A percentile compares a stretch with the other conserved stretches of the same genome.
These are phyloP conservation scores for Uromys caudimaculatus DNA, from an alignment of 2,797 vertebrate species.

Conservation along the genomic window DNA sequence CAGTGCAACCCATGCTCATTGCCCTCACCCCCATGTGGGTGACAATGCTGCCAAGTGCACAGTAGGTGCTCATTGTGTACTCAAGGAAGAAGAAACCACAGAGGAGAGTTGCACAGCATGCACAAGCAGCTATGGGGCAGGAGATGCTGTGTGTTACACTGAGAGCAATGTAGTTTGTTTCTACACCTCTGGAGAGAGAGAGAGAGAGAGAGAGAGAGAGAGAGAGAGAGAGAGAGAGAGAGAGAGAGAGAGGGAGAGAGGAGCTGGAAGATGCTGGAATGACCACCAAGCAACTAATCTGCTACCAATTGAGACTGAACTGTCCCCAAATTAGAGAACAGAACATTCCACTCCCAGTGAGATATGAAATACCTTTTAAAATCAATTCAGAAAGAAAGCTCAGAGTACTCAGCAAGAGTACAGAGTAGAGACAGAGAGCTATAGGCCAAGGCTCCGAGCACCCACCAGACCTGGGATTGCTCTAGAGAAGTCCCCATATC, in stretches of 20 bases:
- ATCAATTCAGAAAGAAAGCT: not conserved
- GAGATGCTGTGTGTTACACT: not conserved
- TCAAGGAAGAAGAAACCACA: not conserved
- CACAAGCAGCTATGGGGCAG: no score
- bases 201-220: no score
- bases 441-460: not conserved
- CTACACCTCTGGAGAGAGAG: not conserved
- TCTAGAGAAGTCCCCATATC: not conserved
- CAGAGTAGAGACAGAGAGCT: not conserved
- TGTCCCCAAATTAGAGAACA: not conserved
- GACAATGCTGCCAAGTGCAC: not conserved
- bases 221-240: no score
- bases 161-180: not conserved
- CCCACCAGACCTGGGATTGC: not conserved
- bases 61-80: not conserved
- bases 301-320: not conserved
- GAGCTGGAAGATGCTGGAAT: not conserved
- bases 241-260: not conserved
- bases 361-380: not conserved
- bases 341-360: not conserved
- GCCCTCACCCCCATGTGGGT: not conserved
- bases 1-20: no score
- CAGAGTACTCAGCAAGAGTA: not conserved
- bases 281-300: not conserved
- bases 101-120: no score